Conservation (phyloP, 2,113 vertebrate genomes). For the Eubucco bourcierii region DNA sequence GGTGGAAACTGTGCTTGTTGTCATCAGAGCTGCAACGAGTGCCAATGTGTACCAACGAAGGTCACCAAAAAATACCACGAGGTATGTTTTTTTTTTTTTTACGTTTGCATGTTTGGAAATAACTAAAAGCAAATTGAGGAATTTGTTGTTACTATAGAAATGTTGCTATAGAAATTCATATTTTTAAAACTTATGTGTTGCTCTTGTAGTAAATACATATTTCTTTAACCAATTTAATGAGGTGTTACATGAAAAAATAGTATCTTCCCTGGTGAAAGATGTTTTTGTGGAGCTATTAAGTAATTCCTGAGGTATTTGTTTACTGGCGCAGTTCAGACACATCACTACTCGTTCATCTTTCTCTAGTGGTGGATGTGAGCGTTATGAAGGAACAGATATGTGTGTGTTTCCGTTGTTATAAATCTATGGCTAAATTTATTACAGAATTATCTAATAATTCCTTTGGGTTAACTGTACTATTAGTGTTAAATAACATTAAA, state of each 20-base stretch:
- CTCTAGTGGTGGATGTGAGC: neutral
- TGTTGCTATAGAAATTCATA: neutral
- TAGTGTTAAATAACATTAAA: neutral
- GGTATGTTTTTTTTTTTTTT: conserved; percentile 58
- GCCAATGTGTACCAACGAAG: conserved; percentile 89
- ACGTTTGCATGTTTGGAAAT: neutral
- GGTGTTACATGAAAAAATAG: neutral
- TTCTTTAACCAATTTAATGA: neutral
- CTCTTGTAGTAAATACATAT: neutral
- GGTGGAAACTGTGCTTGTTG: conserved; percentile 98
- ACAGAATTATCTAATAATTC: neutral
- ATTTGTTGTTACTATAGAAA: neutral
- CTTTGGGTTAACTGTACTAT: neutral
- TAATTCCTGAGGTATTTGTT: neutral
- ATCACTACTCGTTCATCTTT: neutral
- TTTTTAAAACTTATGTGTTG: neutral
- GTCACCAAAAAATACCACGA: conserved; percentile 94
- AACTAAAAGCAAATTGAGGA: neutral
- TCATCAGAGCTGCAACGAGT: conserved; percentile 88
- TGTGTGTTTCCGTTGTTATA: neutral
- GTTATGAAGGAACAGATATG: neutral
- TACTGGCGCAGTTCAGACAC: neutral
- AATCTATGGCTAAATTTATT: neutral
- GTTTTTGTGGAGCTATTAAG: neutral
- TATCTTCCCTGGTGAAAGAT: neutral